phyloP scores from a whole-genome alignment of 92 coral and sea anemone genomes.

The Anthopleura xanthogrammica region DNA sequence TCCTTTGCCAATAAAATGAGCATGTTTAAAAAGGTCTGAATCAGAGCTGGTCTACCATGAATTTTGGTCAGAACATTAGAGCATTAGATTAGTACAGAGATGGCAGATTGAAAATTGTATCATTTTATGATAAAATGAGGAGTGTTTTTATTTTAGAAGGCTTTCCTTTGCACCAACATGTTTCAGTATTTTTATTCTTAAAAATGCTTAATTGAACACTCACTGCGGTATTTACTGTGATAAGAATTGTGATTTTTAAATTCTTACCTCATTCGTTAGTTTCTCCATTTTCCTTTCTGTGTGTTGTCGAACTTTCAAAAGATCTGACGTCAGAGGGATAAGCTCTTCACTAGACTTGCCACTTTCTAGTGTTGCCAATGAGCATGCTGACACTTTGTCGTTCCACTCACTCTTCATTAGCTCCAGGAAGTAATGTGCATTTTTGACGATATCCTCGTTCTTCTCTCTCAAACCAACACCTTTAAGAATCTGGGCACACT shows the following conservation, averaged over 20 bases:
- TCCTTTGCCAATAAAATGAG: too few species aligned
- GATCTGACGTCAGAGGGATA: not conserved
- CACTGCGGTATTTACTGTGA: not conserved
- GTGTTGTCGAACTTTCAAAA: not conserved
- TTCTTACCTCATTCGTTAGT: not conserved
- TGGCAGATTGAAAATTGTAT: too few species aligned
- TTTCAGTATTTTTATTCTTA: too few species aligned
- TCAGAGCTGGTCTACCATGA: too few species aligned
- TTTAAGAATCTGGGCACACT: constrained; percentile 14
- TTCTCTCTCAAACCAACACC: constrained; percentile 16
- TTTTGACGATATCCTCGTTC: not conserved
- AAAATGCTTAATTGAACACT: too few species aligned
- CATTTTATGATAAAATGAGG: too few species aligned
- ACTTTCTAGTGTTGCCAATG: constrained; percentile 25
- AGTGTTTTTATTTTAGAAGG: too few species aligned
- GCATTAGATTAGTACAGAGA: too few species aligned
- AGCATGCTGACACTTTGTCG: constrained; percentile 16
- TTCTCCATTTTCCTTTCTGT: not conserved
- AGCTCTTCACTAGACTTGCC: not conserved
- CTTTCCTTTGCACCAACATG: not conserved
- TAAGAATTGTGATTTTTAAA: not conserved
- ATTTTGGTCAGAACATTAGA: too few species aligned
- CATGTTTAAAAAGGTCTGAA: too few species aligned
- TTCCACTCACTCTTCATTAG: constrained; percentile 39
- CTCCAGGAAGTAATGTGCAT: constrained; percentile 6